Evolutionary conservation across 2,113 vertebrate species (phyloP).

Genomic region (Passer montanus): DNA sequence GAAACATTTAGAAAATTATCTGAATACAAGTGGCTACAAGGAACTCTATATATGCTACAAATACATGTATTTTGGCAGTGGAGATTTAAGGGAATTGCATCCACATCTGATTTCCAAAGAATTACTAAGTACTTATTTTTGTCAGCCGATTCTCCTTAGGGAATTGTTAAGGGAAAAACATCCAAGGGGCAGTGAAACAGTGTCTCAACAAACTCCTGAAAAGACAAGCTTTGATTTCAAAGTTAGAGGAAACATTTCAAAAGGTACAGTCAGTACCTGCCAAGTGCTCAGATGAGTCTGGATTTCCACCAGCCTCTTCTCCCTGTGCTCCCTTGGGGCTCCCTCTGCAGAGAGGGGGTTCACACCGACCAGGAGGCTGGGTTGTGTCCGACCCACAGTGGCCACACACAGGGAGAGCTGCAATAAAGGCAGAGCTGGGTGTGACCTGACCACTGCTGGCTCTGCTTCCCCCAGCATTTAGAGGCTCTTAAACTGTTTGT

Average conservation of each 20-base stretch:
- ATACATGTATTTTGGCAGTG: not conserved
- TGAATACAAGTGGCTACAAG: not conserved
- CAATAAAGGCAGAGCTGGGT: not conserved
- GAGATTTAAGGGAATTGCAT: not conserved
- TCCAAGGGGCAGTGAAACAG: not conserved
- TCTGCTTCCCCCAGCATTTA: not conserved
- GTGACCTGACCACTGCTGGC: not conserved
- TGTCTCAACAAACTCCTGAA: not conserved
- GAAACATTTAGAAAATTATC: not conserved
- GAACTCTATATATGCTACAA: not conserved
- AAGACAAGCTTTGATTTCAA: not conserved
- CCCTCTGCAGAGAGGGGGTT: not conserved
- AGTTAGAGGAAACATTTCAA: not conserved
- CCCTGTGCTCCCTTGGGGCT: not conserved
- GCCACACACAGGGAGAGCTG: not conserved
- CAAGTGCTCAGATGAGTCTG: not conserved
- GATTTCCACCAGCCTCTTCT: not conserved
- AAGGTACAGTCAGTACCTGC: not conserved
- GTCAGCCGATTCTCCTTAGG: not conserved
- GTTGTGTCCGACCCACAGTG: not conserved
- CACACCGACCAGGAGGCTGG: accelerated
- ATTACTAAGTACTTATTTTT: not conserved
- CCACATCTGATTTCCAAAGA: not conserved
- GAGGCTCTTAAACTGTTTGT: not conserved
- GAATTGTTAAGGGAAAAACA: not conserved